Evolutionary conservation across 2,888 invertebrate species (phyloP).

Genomic region (Phengaris arion): DNA sequence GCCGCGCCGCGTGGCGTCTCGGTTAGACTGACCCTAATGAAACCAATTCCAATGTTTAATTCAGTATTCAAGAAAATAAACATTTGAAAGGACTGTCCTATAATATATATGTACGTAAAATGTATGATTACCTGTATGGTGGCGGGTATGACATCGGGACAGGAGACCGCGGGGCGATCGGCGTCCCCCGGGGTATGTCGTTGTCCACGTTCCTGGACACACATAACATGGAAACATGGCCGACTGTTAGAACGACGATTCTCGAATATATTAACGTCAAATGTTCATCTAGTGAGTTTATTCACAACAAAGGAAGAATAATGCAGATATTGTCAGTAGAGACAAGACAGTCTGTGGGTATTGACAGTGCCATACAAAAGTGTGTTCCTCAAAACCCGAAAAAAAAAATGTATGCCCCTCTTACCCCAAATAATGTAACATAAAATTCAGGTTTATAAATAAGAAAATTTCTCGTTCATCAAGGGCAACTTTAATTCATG

Average conservation of each 20-base stretch:
- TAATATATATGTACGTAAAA: background rate
- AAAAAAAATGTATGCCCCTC: too few species aligned
- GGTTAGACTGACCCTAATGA: too few species aligned
- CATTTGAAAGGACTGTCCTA: too few species aligned
- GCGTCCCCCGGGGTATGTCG: slow-evolving; percentile 56
- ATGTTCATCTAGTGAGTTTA: slow-evolving; percentile 7
- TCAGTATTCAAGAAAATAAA: too few species aligned
- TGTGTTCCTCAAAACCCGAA: too few species aligned
- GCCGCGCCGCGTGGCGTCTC: too few species aligned
- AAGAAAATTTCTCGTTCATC: background rate
- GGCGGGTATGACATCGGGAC: slow-evolving; percentile 57
- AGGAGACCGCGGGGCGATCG: slow-evolving; percentile 68
- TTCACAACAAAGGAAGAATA: background rate
- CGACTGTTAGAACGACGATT: slow-evolving; percentile 19
- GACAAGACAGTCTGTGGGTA: too few species aligned
- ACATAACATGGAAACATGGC: too few species aligned
- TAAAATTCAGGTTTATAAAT: too few species aligned
- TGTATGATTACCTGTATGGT: slow-evolving; percentile 69
- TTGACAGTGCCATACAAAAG: too few species aligned
- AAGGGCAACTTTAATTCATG: background rate
- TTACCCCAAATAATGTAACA: too few species aligned
- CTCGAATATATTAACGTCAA: slow-evolving; percentile 3
- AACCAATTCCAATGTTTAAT: too few species aligned
- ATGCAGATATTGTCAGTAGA: background rate
- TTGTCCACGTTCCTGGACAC: slow-evolving; percentile 74